phyloP scores from a whole-genome alignment of 2,113 vertebrate genomes.

The Rhea pennata region DNA sequence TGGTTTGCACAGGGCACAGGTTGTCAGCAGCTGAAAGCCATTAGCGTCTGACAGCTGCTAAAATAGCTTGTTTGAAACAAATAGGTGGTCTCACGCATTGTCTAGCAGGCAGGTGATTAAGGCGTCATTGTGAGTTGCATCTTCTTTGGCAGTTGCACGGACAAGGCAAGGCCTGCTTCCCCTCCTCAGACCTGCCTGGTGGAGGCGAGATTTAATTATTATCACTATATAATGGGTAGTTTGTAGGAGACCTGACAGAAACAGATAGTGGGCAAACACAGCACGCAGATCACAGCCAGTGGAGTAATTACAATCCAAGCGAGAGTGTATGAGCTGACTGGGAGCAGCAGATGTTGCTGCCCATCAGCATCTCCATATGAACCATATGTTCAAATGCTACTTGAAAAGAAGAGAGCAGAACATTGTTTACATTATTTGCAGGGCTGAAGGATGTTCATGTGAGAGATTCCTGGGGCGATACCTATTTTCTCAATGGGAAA shows the following conservation, averaged over 20 bases:
- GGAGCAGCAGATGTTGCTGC: slow-evolving; percentile 32
- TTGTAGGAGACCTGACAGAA: slow-evolving; percentile 1
- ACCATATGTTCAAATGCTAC: background rate
- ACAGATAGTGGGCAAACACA: background rate
- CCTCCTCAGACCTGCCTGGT: background rate
- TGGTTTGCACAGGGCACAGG: slow-evolving; percentile 33
- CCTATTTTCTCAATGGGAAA: background rate
- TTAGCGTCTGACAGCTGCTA: slow-evolving; percentile 43
- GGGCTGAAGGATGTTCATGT: background rate
- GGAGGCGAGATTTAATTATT: background rate
- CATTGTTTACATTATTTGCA: background rate
- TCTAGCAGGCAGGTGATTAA: background rate
- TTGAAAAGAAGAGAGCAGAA: background rate
- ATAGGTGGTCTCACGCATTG: background rate
- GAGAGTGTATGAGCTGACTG: background rate
- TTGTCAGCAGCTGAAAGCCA: slow-evolving; percentile 52
- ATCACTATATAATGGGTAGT: background rate
- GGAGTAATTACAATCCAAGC: background rate
- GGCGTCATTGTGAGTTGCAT: background rate
- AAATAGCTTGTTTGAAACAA: background rate
- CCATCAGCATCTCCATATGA: background rate
- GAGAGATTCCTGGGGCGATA: background rate
- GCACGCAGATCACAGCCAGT: background rate
- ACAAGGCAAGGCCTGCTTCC: background rate
- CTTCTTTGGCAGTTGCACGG: background rate